A percentile compares a stretch with the other conserved stretches of the same genome.
Conservation (phyloP, 2,797 vertebrate genomes). For the Melanotaenia pygmaea region DNA sequence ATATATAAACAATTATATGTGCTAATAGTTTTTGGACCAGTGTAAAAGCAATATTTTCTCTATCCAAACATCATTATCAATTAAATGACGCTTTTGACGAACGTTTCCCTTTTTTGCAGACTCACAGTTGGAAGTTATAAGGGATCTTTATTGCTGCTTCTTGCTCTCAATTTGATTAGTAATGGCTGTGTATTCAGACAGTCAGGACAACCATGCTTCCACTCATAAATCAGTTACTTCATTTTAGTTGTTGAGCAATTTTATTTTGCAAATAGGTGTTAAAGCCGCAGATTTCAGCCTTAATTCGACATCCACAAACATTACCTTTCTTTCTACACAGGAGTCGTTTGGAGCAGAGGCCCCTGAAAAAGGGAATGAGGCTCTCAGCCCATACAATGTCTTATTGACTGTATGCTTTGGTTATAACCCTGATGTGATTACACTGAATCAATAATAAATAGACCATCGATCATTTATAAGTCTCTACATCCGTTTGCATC, state of each 20-base stretch:
- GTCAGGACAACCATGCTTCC: background rate
- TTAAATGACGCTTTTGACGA: conserved; percentile 16
- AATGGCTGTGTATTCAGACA: conserved; percentile 25
- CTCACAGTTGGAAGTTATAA: conserved; percentile 17
- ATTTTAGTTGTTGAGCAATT: conserved; percentile 11
- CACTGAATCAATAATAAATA: conserved; percentile 56
- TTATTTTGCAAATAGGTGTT: conserved; percentile 40
- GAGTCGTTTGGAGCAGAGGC: conserved; percentile 48
- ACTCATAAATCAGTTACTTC: conserved; percentile 5
- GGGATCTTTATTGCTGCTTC: conserved; percentile 6
- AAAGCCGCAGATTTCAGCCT: conserved; percentile 35
- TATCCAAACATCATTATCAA: background rate
- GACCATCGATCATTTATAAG: conserved; percentile 15
- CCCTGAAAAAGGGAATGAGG: conserved; percentile 25
- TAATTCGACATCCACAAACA: conserved; percentile 42
- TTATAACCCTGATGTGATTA: conserved; percentile 49
- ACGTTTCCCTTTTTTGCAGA: conserved; percentile 8
- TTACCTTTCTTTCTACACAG: conserved; percentile 54
- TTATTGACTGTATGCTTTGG: conserved; percentile 40
- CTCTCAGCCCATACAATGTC: conserved; percentile 32
- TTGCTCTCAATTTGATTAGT: conserved; percentile 15
- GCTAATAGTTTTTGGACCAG: background rate
- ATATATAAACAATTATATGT: background rate
- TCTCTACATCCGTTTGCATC: conserved; percentile 30
- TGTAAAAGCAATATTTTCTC: background rate